Evolutionary conservation across 2,888 invertebrate species (phyloP), one percentile per base, ranked within the genome.

Genomic region (Cataglyphis albicans): DNA sequence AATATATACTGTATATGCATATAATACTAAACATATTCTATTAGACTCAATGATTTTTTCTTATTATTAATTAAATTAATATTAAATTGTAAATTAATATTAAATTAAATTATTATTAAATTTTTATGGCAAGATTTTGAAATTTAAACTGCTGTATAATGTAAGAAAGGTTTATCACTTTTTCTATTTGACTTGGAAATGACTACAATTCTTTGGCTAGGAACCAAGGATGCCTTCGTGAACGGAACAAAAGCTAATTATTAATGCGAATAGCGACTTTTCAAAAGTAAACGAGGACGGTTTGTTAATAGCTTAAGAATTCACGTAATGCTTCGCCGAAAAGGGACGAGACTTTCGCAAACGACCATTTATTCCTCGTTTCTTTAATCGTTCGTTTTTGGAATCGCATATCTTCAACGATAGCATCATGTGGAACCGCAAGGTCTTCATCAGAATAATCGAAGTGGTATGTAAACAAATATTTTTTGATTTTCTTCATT

Each of bases 391-490:
- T 68, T 70, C n/a, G 35, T 21, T 10, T 12, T 52, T 44, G 48
- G 29, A 35, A 64, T 25, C 59, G 55, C 29, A 21, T 35, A 6
- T 35, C n/a, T 38, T 15, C 29, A 38, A 35, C 0, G 10, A 32
- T 38, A 21, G 52, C 35, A 92, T 92, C 85, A 94, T 94, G 94
- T 94, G 93, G 93, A 94, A 94, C 87, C 93, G 94, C 73, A 94
- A 94, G 92, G 94, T 94, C 57, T 92, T 92, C 84, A 90, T 94
- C 84, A 93, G 94, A 86, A 91, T 94, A 72, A 85, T 94, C 84
- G 94, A 94, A 91, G 92, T 94, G 93, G 94, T 94, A 88, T 76
- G 94, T 93, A 70, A 12, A 67, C 4, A 12, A 18, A n/a, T 61
- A 63, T 41, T 18, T 25, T 38, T 35, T 9, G 15, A 35, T 52